Conservation (phyloP, 2,888 invertebrate species). For the Ferdinandea cuprea region DNA sequence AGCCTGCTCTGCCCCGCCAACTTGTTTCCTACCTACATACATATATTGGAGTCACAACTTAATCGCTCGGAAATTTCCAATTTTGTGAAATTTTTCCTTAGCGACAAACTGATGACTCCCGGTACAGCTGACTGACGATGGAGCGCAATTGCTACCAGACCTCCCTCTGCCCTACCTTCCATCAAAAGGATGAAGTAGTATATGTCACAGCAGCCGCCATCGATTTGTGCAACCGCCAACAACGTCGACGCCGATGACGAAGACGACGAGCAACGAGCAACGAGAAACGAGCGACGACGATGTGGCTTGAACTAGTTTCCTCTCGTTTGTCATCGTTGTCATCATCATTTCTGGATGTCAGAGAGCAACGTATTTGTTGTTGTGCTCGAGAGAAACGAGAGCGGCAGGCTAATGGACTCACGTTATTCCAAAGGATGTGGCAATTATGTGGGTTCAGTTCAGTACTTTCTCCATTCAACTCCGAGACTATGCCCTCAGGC, state of each 20-base stretch:
- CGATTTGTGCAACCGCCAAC: conserved; percentile 31
- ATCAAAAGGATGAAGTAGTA: background rate
- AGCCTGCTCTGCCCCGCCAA: conserved; percentile 9
- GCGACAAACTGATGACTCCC: conserved; percentile 23
- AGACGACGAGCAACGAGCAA: too few species aligned
- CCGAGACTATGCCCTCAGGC: conserved; percentile 45
- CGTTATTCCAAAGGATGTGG: conserved; percentile 71
- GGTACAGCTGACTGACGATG: conserved; percentile 50
- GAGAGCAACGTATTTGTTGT: conserved; percentile 52
- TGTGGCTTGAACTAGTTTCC: conserved; percentile 63
- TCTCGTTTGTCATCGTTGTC: conserved; percentile 72
- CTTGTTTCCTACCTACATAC: background rate
- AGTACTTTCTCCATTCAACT: conserved; percentile 56
- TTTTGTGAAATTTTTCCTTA: conserved; percentile 62
- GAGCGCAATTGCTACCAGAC: conserved; percentile 24
- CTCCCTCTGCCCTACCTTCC: background rate
- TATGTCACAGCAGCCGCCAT: conserved; percentile 12
- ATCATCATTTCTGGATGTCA: conserved; percentile 67
- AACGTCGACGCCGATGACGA: conserved; percentile 12
- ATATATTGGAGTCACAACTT: conserved; percentile 59
- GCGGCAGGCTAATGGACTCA: conserved; percentile 66
- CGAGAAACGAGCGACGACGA: too few species aligned
- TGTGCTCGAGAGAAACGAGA: conserved; percentile 37
- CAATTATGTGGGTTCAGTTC: conserved; percentile 72
- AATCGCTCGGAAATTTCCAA: conserved; percentile 73